Percentiles rank a stretch among this genome's conserved stretches.
These are phyloP conservation scores for Phaedon cochleariae DNA, from an alignment of 2,888 invertebrate genomes.

Conservation along the genomic window DNA sequence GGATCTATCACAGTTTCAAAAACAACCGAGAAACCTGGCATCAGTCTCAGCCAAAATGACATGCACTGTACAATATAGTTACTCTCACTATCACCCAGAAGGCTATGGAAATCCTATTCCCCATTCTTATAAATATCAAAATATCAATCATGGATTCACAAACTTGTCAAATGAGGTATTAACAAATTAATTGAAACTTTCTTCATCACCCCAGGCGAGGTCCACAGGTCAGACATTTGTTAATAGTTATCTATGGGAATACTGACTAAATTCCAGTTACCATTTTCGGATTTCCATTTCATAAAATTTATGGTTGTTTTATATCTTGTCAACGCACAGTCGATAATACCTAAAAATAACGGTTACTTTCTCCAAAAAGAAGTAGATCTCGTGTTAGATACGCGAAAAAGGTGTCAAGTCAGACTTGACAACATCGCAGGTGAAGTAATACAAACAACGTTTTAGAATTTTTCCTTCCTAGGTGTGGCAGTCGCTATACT, in stretches of 20 bases:
- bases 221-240: not conserved
- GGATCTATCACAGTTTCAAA: too few species aligned
- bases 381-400: slow-evolving; percentile 1
- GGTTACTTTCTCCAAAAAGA: not conserved
- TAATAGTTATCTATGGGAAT: not conserved
- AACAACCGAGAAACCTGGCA: too few species aligned
- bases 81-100: too few species aligned
- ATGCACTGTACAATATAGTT: too few species aligned
- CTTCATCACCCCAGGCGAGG: not conserved
- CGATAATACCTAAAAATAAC: slow-evolving; percentile 1
- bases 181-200: not conserved
- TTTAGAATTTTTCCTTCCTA: not conserved
- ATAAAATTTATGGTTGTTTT: not conserved
- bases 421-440: not conserved
- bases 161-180: not conserved
- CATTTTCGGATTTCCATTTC: not conserved
- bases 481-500: not conserved
- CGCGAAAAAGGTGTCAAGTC: slow-evolving; percentile 1
- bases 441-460: not conserved
- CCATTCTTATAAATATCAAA: not conserved
- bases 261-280: not conserved
- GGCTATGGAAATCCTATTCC: too few species aligned
- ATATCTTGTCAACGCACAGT: not conserved
- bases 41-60: too few species aligned
- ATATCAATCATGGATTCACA: not conserved